Evolutionary conservation across 2,113 vertebrate species (phyloP), one percentile per base, ranked within the genome.

Genomic region (Psilopsiagon aurifrons): DNA sequence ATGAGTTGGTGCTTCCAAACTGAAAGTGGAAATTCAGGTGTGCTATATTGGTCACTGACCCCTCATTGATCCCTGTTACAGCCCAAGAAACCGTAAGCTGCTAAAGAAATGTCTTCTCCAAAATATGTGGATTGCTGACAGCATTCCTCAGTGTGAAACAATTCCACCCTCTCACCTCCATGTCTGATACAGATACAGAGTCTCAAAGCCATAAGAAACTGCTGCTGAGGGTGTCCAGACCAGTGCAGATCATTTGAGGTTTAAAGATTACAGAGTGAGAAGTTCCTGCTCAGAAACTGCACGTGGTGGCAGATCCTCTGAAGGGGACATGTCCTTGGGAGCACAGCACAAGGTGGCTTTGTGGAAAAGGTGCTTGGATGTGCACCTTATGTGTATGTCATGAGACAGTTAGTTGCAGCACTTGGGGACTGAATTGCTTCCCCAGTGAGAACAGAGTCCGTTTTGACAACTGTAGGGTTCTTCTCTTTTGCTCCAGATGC

Each of bases 381-480:
- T 28, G 69, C 74, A 76, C 17, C 57, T 70, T 64, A 20, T 17
- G 23, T 35, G 13, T 16, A n/a, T 70, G 66, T 91, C 83, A 47
- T 51, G 39, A 82, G 71, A 62, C 1, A 6, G 43, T 27, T 16
- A 86, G 39, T 33, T 11, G 3, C 64, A 71, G 55, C 0, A 0
- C 27, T 17, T 81, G 66, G 51, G 64, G 39, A 88, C 73, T 68
- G 46, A 84, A 90, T 17, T 95, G 89, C 43, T 86, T 81, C 64
- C 64, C 86, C 64, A 47, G 43, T 88, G 68, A 84, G 83, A 94
- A 81, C 4, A 29, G 37, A 64, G 39, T 86, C 39, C 47, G 87
- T 84, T 93, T 68, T 64, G 47, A 18, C 75, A 85, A 49, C 60
- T 59, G 9, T 37, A 29, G 22, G 19, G 11, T 84, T 49, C 11